These are phyloP conservation scores for Glossophaga mutica DNA, from an alignment of 2,797 vertebrate species.

Conservation along the genomic window DNA sequence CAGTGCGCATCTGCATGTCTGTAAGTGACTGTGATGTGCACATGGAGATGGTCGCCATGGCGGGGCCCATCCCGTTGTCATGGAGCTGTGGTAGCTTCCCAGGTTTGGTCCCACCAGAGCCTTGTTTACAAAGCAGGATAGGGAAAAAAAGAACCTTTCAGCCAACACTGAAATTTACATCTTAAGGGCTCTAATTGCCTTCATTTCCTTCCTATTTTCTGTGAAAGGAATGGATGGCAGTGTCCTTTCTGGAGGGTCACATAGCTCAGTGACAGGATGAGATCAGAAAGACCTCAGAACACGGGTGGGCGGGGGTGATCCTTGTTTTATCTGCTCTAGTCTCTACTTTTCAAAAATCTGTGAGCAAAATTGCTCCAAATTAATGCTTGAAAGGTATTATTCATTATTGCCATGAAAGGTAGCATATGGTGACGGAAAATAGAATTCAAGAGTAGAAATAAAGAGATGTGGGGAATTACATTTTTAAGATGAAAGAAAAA, in stretches of 20 bases:
- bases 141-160: conserved; percentile 78
- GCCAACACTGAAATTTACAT: conserved; percentile 89
- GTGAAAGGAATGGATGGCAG: conserved; percentile 35
- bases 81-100: conserved; percentile 84
- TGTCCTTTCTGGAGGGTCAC: conserved; percentile 40
- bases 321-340: not conserved
- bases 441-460: conserved; percentile 9
- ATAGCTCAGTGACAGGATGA: not conserved
- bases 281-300: not conserved
- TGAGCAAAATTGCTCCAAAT: not conserved
- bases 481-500: not conserved
- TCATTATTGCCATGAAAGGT: too few species aligned
- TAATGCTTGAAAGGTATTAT: too few species aligned
- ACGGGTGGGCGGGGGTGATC: not conserved
- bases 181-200: conserved; percentile 80
- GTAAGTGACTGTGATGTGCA: conserved; percentile 61
- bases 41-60: conserved; percentile 76
- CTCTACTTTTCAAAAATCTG: not conserved
- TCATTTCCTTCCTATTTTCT: conserved; percentile 74
- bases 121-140: conserved; percentile 87
- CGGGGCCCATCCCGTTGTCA: conserved; percentile 84
- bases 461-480: not conserved
- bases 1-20: conserved; percentile 47
- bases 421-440: not conserved
- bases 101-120: conserved; percentile 86